Evolutionary conservation across 2,888 invertebrate genomes (phyloP), one percentile per base, ranked within the genome.

Genomic region (Dasysyrphus tricinctus): DNA sequence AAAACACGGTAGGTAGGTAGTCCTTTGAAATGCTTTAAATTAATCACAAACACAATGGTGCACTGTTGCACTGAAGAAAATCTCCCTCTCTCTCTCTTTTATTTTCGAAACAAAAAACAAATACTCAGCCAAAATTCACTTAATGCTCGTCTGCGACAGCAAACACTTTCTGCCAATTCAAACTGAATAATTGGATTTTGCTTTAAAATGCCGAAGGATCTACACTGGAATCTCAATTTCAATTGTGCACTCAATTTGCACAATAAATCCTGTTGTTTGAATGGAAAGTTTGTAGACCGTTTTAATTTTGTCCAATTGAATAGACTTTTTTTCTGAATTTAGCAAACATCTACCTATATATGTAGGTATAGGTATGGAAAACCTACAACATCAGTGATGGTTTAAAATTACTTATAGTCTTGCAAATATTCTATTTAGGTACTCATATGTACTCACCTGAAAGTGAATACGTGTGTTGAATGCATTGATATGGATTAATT

Each of bases 121-220:
- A 69, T 42, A 69, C 24, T 59, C 51, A 37, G 67, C 67, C 34
- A 67, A 67, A 67, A 56, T 57, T 39, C 67, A 39, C 39, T 69
- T 69, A 54, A 51, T 74, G 57, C 42, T 73, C 59, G 57, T 80
- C 37, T 56, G 44, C 69, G 51, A 74, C 51, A 61, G 67, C 78
- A 78, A 79, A 79, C 78, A 75, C 44, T 79, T 67, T 51, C 24
- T 63, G 39, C 49, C 78, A 74, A 79, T 69, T 79, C 49, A 70
- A 82, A 83, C 74, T 83, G 83, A 79, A 83, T 79, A 79, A 83
- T 79, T 83, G 69, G 49, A 79, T 79, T 79, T 75, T 47, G 61
- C 57, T 61, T 56, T 69, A 70, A 70, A 74, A 49, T 74, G 51
- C 70, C 39, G 39, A 83, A 83, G 82, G 73, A 83, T 56, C 54